Evolutionary conservation across 2,888 invertebrate species (phyloP), one percentile per base, ranked within the genome.

Genomic region (Chironomus riparius): DNA sequence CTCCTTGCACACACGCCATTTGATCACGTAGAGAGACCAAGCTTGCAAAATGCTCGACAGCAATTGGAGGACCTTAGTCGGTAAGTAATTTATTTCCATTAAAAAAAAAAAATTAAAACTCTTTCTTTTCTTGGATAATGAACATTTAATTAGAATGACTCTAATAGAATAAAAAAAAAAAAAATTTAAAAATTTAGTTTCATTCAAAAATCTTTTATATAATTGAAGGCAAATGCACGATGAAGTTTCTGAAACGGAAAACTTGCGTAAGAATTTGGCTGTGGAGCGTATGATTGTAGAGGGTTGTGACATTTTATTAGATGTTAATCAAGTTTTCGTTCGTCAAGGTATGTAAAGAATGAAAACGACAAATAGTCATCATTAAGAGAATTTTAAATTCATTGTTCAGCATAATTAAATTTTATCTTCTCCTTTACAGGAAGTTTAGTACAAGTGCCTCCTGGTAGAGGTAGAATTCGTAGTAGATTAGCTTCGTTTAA

Each of bases 251-350:
- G 95, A 95, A 84, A 96, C 95, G 0, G 95, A 96, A 83, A 95
- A 95, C 82, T 87, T 96, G 73, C 85, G 95, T 24, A 95, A 95
- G 85, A 96, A 96, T 82, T 85, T 96, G 79, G 93, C 95, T 0
- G 93, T 96, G 38, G 95, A 96, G 83, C 86, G 95, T 70, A 95
- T 95, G 94, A 95, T 96, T 78, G 92, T 95, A 2, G 95, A 95
- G 82, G 95, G 95, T 15, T 96, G 95, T 83, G 95, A 96, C 82
- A 95, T 96, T 80, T 86, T 96, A 65, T 86, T 96, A 72, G 95
- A 96, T 81, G 95, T 95, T 22, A 95, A 95, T 83, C 95, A 96
- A 86, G 94, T 95, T 47, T 95, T 95, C 84, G 94, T 95, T 61
- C 87, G 95, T 79, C 95, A 96, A 89, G 94, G 94, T 90, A 82